These are phyloP conservation scores for Cricetomys ansorgei DNA, from an alignment of 2,113 vertebrate genomes.

Conservation along the genomic window DNA sequence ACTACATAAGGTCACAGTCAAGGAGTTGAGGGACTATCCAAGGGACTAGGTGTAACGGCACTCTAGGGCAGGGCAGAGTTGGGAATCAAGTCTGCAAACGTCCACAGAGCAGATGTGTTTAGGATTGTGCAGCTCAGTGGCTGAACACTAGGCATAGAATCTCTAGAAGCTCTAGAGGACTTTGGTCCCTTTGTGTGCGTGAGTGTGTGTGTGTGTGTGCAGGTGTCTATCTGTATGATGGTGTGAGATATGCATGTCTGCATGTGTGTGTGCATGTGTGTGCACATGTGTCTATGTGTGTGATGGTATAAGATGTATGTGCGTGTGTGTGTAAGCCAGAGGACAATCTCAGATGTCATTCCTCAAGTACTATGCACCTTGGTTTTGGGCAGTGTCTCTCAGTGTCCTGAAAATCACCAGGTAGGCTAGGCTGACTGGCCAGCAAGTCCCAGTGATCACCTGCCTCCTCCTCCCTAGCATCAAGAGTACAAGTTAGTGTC, in stretches of 20 bases:
- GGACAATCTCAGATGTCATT: background rate
- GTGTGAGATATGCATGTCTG: too few species aligned
- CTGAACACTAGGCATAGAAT: background rate
- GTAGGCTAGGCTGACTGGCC: background rate
- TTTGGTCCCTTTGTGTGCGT: background rate
- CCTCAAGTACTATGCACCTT: background rate
- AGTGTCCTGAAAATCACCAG: background rate
- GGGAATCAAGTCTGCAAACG: background rate
- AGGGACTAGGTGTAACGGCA: accelerated
- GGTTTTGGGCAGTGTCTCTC: background rate
- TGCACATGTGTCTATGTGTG: background rate
- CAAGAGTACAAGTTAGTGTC: background rate
- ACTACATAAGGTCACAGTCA: background rate
- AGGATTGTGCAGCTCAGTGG: background rate
- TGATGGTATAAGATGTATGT: background rate
- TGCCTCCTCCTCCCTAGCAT: background rate
- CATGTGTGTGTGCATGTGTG: background rate
- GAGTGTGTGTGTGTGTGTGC: background rate
- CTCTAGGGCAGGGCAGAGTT: accelerated
- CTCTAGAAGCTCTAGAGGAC: background rate
- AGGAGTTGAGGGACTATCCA: accelerated
- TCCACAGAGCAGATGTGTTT: too few species aligned
- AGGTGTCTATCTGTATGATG: too few species aligned
- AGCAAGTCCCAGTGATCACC: background rate
- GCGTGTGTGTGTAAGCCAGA: background rate